phyloP scores from a whole-genome alignment of 2,113 vertebrate species.

The Gadus macrocephalus region DNA sequence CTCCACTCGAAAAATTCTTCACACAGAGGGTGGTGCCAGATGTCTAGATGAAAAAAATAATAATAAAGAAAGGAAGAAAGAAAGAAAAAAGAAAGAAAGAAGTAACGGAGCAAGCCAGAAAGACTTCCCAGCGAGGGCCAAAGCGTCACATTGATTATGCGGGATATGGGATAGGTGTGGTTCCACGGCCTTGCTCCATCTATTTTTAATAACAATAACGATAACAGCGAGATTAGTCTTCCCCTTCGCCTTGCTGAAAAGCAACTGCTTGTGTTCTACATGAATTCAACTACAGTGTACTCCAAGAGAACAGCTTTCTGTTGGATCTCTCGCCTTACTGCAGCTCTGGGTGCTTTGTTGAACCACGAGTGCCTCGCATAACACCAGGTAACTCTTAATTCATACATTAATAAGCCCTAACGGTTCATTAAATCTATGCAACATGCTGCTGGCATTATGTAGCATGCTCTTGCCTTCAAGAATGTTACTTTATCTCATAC shows the following conservation, averaged over 20 bases:
- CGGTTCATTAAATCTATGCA: no score
- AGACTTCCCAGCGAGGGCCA: conserved; percentile 51
- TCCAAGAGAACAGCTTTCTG: no score
- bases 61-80: no score
- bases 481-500: no score
- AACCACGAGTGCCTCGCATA: no score
- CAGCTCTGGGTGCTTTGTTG: not conserved
- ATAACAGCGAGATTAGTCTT: conserved; percentile 24
- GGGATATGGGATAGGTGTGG: conserved; percentile 35
- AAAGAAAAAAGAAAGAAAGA: not conserved
- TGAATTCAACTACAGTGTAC: conserved; percentile 51
- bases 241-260: not conserved
- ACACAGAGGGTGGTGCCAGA: conserved; percentile 41
- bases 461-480: no score
- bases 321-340: conserved; percentile 51
- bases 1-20: conserved; percentile 45
- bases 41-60: conserved; percentile 33
- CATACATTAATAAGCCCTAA: no score
- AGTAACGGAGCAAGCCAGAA: conserved; percentile 43
- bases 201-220: conserved; percentile 65
- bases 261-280: conserved; percentile 26
- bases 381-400: no score
- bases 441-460: no score
- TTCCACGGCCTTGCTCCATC: conserved; percentile 52
- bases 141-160: conserved; percentile 65